Evolutionary conservation across 2,888 invertebrate species (phyloP), one percentile per base, ranked within the genome.

Genomic region (Eristalis pertinax): DNA sequence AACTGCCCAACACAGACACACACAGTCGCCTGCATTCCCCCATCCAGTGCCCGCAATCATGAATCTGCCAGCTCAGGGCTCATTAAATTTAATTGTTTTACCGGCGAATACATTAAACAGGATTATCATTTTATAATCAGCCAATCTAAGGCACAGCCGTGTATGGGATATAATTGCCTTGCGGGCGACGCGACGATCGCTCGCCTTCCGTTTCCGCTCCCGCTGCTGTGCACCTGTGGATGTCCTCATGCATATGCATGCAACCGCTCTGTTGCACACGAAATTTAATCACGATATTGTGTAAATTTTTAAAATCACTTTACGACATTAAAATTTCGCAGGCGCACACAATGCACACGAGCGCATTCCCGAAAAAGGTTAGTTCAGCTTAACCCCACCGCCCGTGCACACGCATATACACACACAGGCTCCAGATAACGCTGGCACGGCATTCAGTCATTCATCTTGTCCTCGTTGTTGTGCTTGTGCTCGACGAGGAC

Each of bases 241-340:
- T 64, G 72, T 15, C 41, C 35, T 35, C 65, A 78, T 74, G 83
- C 75, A 83, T 74, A 73, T 74, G 79, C 79, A 79, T 87, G 83
- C 72, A 83, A 69, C 38, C 63, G 62, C 41, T 19, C 24, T 75
- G 75, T 70, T 79, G 75, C 79, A 78, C 74, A 79, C 73, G 84
- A 64, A 80, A 73, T 87, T 84, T 87, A 84, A 87, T 84, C 87
- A 87, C 76, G 76, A 80, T 79, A 64, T 84, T 84, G 84, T 87
- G 79, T 87, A 68, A 58, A 87, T 84, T 87, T 87, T 87, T 87
- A 87, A 87, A 87, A 87, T 83, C 84, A 84, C 84, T 87, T 60
- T 69, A 35, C 69, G 87, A 84, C 84, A 84, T 87, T 87, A 84
- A 84, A 79, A 87, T 80, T 73, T 75, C 41, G 69, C 64, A 56